Conservation (phyloP, 2,888 invertebrate genomes). For the Cantharis rustica region DNA sequence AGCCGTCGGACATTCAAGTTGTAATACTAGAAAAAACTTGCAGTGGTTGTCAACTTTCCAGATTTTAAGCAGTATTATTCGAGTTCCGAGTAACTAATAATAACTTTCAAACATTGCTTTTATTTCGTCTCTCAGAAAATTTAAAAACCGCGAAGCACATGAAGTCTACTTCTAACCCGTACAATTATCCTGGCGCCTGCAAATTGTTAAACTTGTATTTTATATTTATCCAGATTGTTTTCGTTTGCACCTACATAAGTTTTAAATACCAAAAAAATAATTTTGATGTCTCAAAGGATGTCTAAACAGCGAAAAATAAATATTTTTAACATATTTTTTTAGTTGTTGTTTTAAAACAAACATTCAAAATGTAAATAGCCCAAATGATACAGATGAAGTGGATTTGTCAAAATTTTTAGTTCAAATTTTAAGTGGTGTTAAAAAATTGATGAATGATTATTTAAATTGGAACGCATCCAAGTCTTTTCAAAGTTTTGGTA, state of each 20-base stretch:
- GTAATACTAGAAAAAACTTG: background rate
- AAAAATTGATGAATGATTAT: constrained; percentile 26
- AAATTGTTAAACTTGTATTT: background rate
- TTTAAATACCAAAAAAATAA: background rate
- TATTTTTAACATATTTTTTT: background rate
- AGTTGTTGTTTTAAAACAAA: background rate
- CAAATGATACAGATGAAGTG: background rate
- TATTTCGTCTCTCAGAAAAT: background rate
- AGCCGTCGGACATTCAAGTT: background rate
- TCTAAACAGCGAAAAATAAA: background rate
- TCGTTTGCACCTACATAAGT: background rate
- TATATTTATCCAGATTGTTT: background rate
- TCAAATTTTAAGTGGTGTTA: constrained; percentile 14
- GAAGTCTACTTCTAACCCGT: background rate
- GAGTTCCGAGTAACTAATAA: background rate
- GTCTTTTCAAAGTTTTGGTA: constrained; percentile 1
- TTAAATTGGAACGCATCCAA: constrained; percentile 22
- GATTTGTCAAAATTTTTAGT: constrained; percentile 15
- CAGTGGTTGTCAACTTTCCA: background rate
- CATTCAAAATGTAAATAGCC: background rate
- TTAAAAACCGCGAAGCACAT: background rate
- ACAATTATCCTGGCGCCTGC: background rate
- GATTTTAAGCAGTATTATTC: background rate
- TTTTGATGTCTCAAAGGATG: background rate
- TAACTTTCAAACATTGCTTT: background rate